Conservation (phyloP, 2,797 vertebrate species). For the Sardinella longiceps region DNA sequence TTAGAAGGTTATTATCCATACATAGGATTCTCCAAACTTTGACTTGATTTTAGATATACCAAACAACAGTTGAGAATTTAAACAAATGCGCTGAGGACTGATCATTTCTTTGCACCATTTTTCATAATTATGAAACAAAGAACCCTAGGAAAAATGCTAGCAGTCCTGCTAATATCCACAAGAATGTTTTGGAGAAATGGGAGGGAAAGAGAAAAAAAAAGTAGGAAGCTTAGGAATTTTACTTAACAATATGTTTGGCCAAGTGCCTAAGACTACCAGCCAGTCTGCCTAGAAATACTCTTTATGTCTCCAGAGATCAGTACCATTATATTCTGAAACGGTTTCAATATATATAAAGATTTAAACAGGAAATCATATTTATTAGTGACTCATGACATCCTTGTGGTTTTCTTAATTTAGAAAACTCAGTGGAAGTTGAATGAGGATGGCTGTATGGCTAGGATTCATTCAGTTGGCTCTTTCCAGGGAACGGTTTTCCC, state of each 20-base stretch:
- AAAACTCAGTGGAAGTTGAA: constrained; percentile 64
- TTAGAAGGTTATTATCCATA: constrained; percentile 32
- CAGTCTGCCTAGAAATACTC: constrained; percentile 39
- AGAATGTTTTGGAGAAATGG: constrained; percentile 11
- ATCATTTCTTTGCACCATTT: neutral
- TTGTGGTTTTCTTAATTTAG: constrained; percentile 64
- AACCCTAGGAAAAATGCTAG: constrained; percentile 10
- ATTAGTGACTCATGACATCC: constrained; percentile 60
- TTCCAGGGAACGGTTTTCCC: constrained; percentile 52
- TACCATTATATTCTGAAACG: constrained; percentile 25
- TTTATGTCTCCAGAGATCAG: neutral
- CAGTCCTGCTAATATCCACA: constrained; percentile 20
- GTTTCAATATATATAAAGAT: neutral
- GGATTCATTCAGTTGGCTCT: constrained; percentile 67
- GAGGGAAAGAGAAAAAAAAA: neutral
- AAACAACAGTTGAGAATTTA: constrained; percentile 16
- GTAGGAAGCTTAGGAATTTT: constrained; percentile 18
- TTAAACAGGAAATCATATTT: neutral
- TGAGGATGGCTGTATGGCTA: constrained; percentile 67
- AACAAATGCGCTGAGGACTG: constrained; percentile 14
- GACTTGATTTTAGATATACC: constrained; percentile 22
- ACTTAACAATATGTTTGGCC: constrained; percentile 24
- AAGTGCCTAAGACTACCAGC: constrained; percentile 10
- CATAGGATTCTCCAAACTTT: neutral
- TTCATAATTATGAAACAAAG: neutral